Evolutionary conservation across 2,113 vertebrate genomes (phyloP).

Genomic region (Sula dactylatra): DNA sequence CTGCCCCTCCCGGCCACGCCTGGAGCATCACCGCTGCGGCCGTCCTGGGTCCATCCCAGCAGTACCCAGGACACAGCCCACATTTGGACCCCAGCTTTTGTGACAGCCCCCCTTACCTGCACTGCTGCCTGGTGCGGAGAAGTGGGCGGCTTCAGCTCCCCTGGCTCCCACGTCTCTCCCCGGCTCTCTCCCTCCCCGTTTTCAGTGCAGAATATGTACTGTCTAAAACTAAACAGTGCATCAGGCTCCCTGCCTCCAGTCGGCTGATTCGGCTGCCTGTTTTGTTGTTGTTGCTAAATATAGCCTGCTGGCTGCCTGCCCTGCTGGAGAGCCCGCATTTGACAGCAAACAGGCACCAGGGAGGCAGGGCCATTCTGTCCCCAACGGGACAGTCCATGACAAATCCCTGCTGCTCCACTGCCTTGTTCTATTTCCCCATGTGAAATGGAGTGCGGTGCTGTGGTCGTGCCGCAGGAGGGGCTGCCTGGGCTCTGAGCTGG

Average conservation of each 20-base stretch:
- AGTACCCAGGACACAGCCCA: accelerated
- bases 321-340: constrained; percentile 50
- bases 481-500: neutral
- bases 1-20: neutral
- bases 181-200: neutral
- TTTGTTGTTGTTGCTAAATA: constrained; percentile 81
- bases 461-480: neutral
- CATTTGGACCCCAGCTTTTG: neutral
- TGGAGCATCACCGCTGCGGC: neutral
- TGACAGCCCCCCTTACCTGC: constrained; percentile 19
- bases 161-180: neutral
- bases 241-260: constrained; percentile 53
- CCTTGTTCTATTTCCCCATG: accelerated
- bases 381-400: accelerated
- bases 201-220: neutral
- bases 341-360: neutral
- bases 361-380: neutral
- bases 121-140: neutral
- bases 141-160: neutral
- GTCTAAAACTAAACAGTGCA: constrained; percentile 12
- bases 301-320: constrained; percentile 73
- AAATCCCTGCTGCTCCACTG: neutral
- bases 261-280: constrained; percentile 61
- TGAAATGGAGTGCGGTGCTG: accelerated
- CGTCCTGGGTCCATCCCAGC: accelerated